phyloP scores from a whole-genome alignment of 2,113 vertebrate genomes.

The Rhinopomastus cyanomelas region DNA sequence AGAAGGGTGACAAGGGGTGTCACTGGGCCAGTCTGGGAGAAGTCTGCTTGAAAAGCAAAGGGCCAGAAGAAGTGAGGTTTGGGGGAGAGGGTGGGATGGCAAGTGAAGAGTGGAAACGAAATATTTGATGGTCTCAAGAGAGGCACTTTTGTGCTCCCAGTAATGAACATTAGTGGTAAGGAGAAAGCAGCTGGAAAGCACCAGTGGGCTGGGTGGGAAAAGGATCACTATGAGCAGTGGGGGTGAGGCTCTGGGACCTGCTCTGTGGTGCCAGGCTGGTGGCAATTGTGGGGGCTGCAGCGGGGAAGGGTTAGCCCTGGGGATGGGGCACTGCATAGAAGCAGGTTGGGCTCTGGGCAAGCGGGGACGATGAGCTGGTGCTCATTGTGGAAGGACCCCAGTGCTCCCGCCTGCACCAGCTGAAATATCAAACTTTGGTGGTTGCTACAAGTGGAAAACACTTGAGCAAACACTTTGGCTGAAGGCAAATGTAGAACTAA shows the following conservation, averaged over 20 bases:
- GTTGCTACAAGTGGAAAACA: background rate
- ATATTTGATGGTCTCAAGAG: background rate
- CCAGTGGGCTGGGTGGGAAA: background rate
- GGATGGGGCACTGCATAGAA: background rate
- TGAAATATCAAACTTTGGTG: background rate
- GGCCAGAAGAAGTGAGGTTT: background rate
- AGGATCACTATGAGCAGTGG: accelerated
- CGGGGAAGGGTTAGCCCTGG: background rate
- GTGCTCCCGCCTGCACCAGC: background rate
- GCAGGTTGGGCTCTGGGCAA: background rate
- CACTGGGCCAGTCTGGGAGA: background rate
- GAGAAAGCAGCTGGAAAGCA: background rate
- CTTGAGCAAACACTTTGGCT: background rate
- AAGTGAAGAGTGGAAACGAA: background rate
- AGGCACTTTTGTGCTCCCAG: background rate
- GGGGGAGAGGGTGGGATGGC: background rate
- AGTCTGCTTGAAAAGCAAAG: background rate
- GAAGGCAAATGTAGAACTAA: background rate
- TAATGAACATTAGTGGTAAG: background rate
- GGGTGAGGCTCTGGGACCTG: background rate
- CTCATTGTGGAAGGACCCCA: accelerated
- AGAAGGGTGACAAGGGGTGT: background rate
- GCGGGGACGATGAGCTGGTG: accelerated
- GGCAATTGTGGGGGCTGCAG: background rate
- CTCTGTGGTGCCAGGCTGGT: accelerated